Conservation (phyloP, 2,113 vertebrate genomes). For the Tor tambroides region DNA sequence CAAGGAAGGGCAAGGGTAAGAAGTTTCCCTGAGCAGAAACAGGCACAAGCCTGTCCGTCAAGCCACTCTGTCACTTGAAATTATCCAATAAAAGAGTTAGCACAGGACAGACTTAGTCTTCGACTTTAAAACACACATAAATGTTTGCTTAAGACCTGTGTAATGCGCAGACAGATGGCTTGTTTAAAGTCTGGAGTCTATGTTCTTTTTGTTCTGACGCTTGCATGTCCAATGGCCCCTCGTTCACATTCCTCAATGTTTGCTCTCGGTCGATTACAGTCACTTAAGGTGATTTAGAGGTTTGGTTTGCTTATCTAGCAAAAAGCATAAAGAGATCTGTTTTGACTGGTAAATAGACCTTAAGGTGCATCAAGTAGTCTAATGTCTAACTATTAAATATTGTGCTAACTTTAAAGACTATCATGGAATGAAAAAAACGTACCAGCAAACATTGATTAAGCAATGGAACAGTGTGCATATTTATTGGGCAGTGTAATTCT, state of each 20-base stretch:
- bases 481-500: constrained; percentile 14
- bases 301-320: constrained; percentile 65
- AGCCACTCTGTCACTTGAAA: constrained; percentile 55
- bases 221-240: constrained; percentile 38
- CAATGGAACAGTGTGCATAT: constrained; percentile 30
- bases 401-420: not conserved
- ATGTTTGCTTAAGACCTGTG: constrained; percentile 64
- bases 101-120: constrained; percentile 49
- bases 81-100: constrained; percentile 50
- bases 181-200: constrained; percentile 57
- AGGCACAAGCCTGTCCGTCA: constrained; percentile 34
- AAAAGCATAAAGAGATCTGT: constrained; percentile 23
- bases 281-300: constrained; percentile 58
- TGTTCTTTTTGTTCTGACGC: constrained; percentile 37
- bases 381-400: not conserved
- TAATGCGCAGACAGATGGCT: constrained; percentile 66
- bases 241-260: constrained; percentile 56
- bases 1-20: constrained; percentile 14
- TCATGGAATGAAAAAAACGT: not conserved
- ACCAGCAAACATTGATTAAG: constrained; percentile 37
- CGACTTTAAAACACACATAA: constrained; percentile 56
- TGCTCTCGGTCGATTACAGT: constrained; percentile 63
- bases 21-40: constrained; percentile 35
- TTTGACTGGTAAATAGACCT: constrained; percentile 10
- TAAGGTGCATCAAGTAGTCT: not conserved